Evolutionary conservation across 1,140 invertebrate species (phyloP).

Genomic region (Steinernema feltiae): DNA sequence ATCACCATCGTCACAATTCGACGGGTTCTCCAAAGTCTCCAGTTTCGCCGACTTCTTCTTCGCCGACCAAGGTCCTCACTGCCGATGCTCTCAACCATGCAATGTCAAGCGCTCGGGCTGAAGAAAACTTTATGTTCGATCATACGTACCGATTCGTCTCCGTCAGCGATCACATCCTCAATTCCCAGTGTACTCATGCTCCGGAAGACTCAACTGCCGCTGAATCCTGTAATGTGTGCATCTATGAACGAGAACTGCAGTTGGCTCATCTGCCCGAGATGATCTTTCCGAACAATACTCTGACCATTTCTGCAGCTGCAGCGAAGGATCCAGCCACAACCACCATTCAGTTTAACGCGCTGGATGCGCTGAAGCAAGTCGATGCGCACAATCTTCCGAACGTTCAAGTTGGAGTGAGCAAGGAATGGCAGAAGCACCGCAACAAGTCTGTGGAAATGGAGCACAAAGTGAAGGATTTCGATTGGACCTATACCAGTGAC

Average conservation of each 20-base stretch:
- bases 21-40: not conserved
- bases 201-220: conserved; percentile 4
- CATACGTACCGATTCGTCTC: conserved; percentile 18
- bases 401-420: conserved; percentile 66
- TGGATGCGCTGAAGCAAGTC: conserved; percentile 80
- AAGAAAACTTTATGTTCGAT: not conserved
- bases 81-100: not conserved
- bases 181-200: conserved; percentile 17
- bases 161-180: conserved; percentile 28
- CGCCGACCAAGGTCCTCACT: not conserved
- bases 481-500: conserved; percentile 94
- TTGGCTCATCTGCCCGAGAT: conserved; percentile 91
- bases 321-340: conserved; percentile 64
- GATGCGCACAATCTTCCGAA: conserved; percentile 67
- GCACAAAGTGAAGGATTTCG: conserved; percentile 64
- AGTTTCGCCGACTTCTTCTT: too few relatives aligned
- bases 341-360: conserved; percentile 70
- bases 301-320: conserved; percentile 67
- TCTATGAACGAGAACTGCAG: conserved; percentile 70
- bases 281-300: conserved; percentile 82
- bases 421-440: not conserved
- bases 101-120: not conserved
- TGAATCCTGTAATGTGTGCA: conserved; percentile 56
- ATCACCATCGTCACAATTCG: not conserved
- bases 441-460: not conserved